Evolutionary conservation across 2,113 vertebrate species (phyloP).

Genomic region (Eptesicus fuscus): DNA sequence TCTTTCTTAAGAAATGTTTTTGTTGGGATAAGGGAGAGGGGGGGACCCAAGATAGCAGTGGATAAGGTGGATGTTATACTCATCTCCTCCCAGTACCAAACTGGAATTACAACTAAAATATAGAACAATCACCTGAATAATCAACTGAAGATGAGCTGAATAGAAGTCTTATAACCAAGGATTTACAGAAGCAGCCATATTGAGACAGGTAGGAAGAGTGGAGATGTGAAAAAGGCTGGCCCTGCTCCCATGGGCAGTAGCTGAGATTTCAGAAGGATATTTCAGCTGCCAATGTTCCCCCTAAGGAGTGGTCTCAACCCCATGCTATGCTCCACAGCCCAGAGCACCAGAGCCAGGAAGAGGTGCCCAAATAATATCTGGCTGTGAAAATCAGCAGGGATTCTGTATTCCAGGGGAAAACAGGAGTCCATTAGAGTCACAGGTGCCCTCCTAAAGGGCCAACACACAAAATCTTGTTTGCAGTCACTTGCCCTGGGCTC

Average conservation of each 20-base stretch:
- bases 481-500: not conserved
- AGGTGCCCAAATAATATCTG: not conserved
- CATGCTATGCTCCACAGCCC: not conserved
- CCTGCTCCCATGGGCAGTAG: not conserved
- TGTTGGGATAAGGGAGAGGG: too few species aligned
- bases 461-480: not conserved
- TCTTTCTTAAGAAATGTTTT: not conserved
- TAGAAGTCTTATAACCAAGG: not conserved
- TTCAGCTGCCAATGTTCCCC: not conserved
- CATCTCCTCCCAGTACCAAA: not conserved
- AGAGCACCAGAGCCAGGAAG: not conserved
- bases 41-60: not conserved
- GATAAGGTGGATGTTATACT: not conserved
- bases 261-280: not conserved
- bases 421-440: not conserved
- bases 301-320: not conserved
- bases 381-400: not conserved
- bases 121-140: not conserved
- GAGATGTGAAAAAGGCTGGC: not conserved
- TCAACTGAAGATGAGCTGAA: not conserved
- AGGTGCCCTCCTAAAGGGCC: not conserved
- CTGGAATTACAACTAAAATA: not conserved
- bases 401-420: not conserved
- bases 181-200: not conserved
- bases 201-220: not conserved